These are phyloP conservation scores for Leiothrix lutea DNA, from an alignment of 2,113 vertebrate species.

Conservation along the genomic window DNA sequence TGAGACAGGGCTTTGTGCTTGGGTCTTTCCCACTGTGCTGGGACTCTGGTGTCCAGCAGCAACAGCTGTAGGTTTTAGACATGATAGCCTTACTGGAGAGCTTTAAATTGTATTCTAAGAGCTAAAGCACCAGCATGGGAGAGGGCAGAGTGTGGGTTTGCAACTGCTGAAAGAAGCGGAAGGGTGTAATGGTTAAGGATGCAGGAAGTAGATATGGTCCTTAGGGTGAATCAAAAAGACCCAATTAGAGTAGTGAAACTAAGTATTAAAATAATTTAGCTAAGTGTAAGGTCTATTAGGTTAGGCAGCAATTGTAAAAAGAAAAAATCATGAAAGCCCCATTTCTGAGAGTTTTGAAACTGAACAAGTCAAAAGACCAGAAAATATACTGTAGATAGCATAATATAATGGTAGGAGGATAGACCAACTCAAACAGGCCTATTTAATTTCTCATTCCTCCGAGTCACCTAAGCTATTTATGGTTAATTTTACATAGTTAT, in stretches of 20 bases:
- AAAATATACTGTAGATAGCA: slow-evolving; percentile 3
- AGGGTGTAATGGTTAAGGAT: background rate
- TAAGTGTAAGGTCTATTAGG: background rate
- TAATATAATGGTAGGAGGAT: background rate
- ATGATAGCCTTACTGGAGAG: background rate
- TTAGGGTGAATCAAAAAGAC: background rate
- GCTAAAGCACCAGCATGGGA: background rate
- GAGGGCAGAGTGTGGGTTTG: accelerated
- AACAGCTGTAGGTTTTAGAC: background rate
- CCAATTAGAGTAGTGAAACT: background rate
- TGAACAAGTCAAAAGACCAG: background rate
- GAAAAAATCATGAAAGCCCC: background rate
- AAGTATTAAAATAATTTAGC: background rate
- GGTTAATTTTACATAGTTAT: slow-evolving; percentile 60
- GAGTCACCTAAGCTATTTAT: slow-evolving; percentile 19
- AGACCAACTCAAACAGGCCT: background rate
- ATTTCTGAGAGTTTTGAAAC: slow-evolving; percentile 14
- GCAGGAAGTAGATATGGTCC: accelerated
- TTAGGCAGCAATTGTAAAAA: background rate
- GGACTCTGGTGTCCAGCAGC: background rate
- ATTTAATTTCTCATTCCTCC: background rate
- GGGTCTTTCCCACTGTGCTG: accelerated
- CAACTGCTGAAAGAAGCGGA: background rate
- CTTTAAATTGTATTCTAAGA: background rate
- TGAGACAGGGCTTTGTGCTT: background rate